A percentile compares a stretch with the other conserved stretches of the same genome.
Conservation (phyloP, 1,140 invertebrate species). For the Drosophila ananassae region DNA sequence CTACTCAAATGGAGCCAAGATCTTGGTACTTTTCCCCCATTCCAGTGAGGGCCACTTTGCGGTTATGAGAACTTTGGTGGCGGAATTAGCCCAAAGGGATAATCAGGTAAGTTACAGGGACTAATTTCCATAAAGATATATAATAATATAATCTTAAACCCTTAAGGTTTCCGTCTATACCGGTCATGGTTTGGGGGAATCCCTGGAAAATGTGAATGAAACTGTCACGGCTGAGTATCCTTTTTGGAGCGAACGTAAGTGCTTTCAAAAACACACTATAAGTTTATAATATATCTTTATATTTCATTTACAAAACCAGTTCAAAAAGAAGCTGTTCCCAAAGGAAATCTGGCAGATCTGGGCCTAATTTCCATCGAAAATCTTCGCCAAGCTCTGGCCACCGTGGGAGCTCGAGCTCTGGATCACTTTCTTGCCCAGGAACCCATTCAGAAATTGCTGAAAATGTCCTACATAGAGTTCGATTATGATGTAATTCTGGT, state of each 20-base stretch:
- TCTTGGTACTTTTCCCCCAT: constrained; percentile 77
- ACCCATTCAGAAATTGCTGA: constrained; percentile 52
- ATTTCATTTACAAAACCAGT: constrained; percentile 32
- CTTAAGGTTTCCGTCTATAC: constrained; percentile 64
- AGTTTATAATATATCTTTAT: not conserved
- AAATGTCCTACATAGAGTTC: constrained; percentile 58
- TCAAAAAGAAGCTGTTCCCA: constrained; percentile 50
- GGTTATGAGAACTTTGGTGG: constrained; percentile 74
- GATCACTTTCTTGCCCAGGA: constrained; percentile 66
- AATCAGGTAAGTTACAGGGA: constrained; percentile 64
- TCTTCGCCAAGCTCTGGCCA: constrained; percentile 55
- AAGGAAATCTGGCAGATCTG: constrained; percentile 53
- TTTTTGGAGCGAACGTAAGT: constrained; percentile 73
- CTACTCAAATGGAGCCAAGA: constrained; percentile 52
- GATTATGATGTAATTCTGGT: constrained; percentile 84
- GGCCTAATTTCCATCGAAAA: constrained; percentile 32
- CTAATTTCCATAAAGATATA: not conserved
- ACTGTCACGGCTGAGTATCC: constrained; percentile 64
- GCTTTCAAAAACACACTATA: not conserved
- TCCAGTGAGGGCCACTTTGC: constrained; percentile 82
- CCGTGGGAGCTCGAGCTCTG: constrained; percentile 49
- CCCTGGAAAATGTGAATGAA: constrained; percentile 65
- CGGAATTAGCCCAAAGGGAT: constrained; percentile 70
- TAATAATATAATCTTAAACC: not conserved
- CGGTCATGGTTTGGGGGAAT: constrained; percentile 64